Evolutionary conservation across 1,140 invertebrate genomes (phyloP).

Genomic region (Pogonus chalceus): DNA sequence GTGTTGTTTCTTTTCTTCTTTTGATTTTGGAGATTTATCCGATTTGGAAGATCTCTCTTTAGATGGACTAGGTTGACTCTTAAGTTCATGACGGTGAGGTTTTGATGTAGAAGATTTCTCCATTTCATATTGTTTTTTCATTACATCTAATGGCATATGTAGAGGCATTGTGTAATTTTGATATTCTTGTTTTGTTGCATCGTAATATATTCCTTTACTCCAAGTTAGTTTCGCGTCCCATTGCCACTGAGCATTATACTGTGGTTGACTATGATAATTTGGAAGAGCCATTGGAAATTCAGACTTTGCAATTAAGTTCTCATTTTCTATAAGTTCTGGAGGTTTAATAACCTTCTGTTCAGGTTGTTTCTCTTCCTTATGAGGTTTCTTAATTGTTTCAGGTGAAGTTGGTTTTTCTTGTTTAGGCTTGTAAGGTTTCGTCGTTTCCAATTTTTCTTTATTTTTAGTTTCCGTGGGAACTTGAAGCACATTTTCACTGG

Average conservation of each 20-base stretch:
- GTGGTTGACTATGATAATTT: slow-evolving; percentile 35
- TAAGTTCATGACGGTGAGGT: slow-evolving; percentile 30
- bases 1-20: background rate
- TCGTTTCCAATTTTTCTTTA: slow-evolving; percentile 16
- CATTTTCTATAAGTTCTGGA: slow-evolving; percentile 31
- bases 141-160: slow-evolving; percentile 27
- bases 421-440: slow-evolving; percentile 13
- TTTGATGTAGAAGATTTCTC: slow-evolving; percentile 19
- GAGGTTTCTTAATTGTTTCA: slow-evolving; percentile 12
- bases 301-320: slow-evolving; percentile 38
- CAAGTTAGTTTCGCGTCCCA: slow-evolving; percentile 43
- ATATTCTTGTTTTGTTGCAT: slow-evolving; percentile 26
- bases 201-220: slow-evolving; percentile 27
- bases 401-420: slow-evolving; percentile 16
- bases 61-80: background rate
- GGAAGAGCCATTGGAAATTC: slow-evolving; percentile 45
- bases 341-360: slow-evolving; percentile 20
- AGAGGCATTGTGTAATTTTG: slow-evolving; percentile 26
- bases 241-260: slow-evolving; percentile 47
- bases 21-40: background rate
- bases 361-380: slow-evolving; percentile 24
- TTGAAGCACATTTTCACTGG: slow-evolving; percentile 29
- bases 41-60: background rate
- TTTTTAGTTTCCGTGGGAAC: slow-evolving; percentile 17
- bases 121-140: slow-evolving; percentile 31